These are phyloP conservation scores for Mormyrops boulengeri DNA, from an alignment of 2,797 vertebrate species.

Conservation along the genomic window DNA sequence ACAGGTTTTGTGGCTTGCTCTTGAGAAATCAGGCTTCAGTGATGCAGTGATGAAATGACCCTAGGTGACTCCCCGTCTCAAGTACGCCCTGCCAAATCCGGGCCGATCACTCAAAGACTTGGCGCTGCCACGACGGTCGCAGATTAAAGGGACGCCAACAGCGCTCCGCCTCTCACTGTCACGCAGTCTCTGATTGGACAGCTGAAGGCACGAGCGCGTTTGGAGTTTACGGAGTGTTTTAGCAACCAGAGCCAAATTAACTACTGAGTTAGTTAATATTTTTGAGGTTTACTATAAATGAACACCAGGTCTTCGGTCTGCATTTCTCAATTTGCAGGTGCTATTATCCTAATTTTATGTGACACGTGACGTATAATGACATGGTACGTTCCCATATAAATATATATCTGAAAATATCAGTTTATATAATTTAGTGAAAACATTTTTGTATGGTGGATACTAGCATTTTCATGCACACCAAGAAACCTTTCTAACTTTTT, in stretches of 20 bases:
- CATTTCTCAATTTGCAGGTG: not conserved
- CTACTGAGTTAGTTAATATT: not conserved
- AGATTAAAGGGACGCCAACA: not conserved
- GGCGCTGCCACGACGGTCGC: not conserved
- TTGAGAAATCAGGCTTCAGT: not conserved
- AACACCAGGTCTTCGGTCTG: not conserved
- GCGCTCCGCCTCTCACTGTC: not conserved
- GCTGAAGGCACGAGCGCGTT: not conserved
- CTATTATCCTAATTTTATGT: not conserved
- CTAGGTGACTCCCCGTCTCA: not conserved
- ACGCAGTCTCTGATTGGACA: not conserved
- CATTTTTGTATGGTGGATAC: not conserved
- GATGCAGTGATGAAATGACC: not conserved
- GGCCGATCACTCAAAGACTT: not conserved
- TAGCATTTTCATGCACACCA: not conserved
- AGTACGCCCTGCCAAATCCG: not conserved
- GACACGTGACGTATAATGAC: not conserved
- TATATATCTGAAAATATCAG: not conserved
- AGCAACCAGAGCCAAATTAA: not conserved
- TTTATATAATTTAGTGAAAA: slow-evolving; percentile 2
- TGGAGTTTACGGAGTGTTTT: not conserved
- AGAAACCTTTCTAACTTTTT: slow-evolving; percentile 5
- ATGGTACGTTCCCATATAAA: not conserved
- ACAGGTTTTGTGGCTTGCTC: not conserved
- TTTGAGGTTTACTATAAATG: not conserved